Evolutionary conservation across 2,797 vertebrate genomes (phyloP).

Genomic region (Gymnothorax reevesii): DNA sequence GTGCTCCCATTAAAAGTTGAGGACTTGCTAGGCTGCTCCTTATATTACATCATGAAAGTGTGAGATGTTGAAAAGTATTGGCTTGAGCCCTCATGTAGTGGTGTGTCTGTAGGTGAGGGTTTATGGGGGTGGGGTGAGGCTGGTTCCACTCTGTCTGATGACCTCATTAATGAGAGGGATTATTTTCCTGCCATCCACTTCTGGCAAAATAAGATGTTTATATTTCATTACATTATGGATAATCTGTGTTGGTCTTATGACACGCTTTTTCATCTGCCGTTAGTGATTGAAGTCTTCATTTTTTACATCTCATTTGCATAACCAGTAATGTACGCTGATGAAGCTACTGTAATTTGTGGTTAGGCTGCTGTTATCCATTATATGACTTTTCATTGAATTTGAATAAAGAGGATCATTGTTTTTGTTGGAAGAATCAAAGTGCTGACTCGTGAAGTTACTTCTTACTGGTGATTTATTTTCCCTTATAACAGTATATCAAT

Average conservation of each 20-base stretch:
- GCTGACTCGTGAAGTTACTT: no score
- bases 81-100: conserved; percentile 43
- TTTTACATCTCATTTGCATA: conserved; percentile 32
- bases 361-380: conserved; percentile 5
- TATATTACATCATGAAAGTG: conserved; percentile 68
- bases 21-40: conserved; percentile 55
- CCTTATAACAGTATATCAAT: not conserved
- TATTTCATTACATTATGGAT: conserved; percentile 57
- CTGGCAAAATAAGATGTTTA: conserved; percentile 62
- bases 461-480: not conserved
- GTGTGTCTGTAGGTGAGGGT: conserved; percentile 42
- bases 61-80: conserved; percentile 48
- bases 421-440: not conserved
- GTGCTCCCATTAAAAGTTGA: conserved; percentile 57
- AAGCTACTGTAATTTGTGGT: conserved; percentile 5
- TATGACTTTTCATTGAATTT: conserved; percentile 33
- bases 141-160: conserved; percentile 56
- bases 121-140: conserved; percentile 21
- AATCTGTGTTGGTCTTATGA: conserved; percentile 50
- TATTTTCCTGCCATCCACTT: conserved; percentile 64
- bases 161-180: conserved; percentile 59
- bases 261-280: conserved; percentile 41
- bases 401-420: not conserved
- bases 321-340: conserved; percentile 29
- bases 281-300: conserved; percentile 55